Percentiles rank a stretch among this genome's conserved stretches.
phyloP scores from a whole-genome alignment of 1,140 invertebrate species.

The Brachionus plicatilis region DNA sequence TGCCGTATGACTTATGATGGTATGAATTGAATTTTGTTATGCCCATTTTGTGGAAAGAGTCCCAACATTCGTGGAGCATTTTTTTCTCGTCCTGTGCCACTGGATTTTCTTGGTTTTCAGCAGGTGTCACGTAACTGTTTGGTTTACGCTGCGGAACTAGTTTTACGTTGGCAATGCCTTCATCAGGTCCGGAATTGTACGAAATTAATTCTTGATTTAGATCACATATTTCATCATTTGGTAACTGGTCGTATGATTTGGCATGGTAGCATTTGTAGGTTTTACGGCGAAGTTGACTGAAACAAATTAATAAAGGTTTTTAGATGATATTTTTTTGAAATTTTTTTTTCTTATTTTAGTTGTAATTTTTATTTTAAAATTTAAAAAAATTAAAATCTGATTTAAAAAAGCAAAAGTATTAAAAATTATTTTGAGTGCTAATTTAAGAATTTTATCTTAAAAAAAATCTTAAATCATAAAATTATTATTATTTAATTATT shows the following conservation, averaged over 20 bases:
- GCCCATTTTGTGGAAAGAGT: slow-evolving; percentile 21
- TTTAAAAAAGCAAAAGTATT: too few species aligned
- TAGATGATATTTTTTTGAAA: too few species aligned
- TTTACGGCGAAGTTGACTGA: background rate
- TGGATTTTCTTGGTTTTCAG: background rate
- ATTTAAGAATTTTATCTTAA: too few species aligned
- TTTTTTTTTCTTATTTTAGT: too few species aligned
- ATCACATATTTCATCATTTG: slow-evolving; percentile 19
- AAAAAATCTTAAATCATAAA: too few species aligned
- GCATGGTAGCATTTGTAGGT: slow-evolving; percentile 33
- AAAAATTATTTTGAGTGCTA: too few species aligned
- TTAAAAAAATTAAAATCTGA: too few species aligned
- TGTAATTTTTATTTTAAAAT: too few species aligned
- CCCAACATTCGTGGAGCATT: background rate
- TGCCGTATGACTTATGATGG: slow-evolving; percentile 32
- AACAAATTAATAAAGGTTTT: background rate
- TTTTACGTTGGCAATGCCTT: slow-evolving; percentile 12
- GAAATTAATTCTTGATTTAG: background rate
- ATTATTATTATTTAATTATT: too few species aligned
- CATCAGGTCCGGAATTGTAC: slow-evolving; percentile 28
- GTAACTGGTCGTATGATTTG: slow-evolving; percentile 29
- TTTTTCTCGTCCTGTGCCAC: background rate
- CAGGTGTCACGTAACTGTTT: background rate
- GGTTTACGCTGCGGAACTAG: background rate
- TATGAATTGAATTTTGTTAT: slow-evolving; percentile 5